A percentile compares a stretch with the other conserved stretches of the same genome.
Conservation (phyloP, 2,113 vertebrate genomes). For the Bubo bubo region DNA sequence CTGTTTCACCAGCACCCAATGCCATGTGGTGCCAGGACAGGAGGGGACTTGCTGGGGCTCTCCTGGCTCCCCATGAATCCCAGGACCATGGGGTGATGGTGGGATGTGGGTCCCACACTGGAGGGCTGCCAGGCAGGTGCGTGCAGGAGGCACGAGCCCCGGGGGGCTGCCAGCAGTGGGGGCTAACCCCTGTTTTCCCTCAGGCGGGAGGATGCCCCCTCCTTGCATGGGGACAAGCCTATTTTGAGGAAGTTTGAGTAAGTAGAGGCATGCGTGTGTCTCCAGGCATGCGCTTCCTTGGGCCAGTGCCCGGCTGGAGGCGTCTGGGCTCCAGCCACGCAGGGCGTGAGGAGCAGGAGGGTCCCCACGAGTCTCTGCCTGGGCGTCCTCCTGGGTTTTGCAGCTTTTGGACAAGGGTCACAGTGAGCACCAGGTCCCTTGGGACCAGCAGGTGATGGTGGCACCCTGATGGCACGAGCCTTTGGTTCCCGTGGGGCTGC, state of each 20-base stretch:
- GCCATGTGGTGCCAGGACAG: accelerated
- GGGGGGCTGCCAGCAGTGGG: not conserved
- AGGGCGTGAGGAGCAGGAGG: not conserved
- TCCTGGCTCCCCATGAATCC: not conserved
- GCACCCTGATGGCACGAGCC: not conserved
- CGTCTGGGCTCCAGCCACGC: accelerated
- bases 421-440: not conserved
- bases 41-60: not conserved
- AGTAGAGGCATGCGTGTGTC: constrained; percentile 80
- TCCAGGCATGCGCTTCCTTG: constrained; percentile 1
- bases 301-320: accelerated
- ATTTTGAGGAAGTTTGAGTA: constrained; percentile 90
- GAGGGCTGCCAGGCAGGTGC: not conserved
- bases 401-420: not conserved
- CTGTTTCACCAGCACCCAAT: not conserved
- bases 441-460: not conserved
- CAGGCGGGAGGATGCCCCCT: constrained; percentile 79
- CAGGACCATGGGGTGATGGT: not conserved
- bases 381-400: not conserved
- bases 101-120: not conserved
- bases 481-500: not conserved
- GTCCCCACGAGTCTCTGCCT: not conserved
- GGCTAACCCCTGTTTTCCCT: constrained; percentile 73
- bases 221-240: constrained; percentile 82
- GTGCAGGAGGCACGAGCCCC: not conserved